phyloP scores from a whole-genome alignment of 2,797 vertebrate genomes.

The Philypnodon macrostomus region DNA sequence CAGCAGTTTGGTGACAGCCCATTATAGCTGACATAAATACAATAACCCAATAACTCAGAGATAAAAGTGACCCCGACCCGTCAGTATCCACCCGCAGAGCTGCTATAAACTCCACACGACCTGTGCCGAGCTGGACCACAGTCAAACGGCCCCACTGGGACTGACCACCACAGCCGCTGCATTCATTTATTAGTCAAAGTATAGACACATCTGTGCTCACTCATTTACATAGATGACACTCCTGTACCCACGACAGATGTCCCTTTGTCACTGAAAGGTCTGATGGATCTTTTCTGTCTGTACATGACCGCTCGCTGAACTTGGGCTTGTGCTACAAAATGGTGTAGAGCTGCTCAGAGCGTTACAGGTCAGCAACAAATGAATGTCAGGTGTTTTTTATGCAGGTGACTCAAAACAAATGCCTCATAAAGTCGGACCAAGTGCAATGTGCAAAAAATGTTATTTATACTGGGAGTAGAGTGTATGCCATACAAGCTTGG shows the following conservation, averaged over 20 bases:
- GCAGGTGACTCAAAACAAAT: slow-evolving; percentile 25
- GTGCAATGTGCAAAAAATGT: neutral
- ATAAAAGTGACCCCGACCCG: slow-evolving; percentile 52
- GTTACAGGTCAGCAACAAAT: slow-evolving; percentile 26
- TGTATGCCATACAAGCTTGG: too few relatives aligned
- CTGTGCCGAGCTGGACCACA: slow-evolving; percentile 22
- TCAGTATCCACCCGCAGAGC: slow-evolving; percentile 35
- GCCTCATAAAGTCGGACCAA: slow-evolving; percentile 9
- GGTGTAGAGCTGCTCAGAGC: slow-evolving; percentile 4
- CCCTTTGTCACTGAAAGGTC: slow-evolving; percentile 37
- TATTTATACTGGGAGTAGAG: neutral
- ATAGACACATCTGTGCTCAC: slow-evolving; percentile 33
- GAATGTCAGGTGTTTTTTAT: neutral
- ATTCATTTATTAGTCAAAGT: slow-evolving; percentile 35
- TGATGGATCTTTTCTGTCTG: slow-evolving; percentile 47
- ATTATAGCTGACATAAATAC: slow-evolving; percentile 55
- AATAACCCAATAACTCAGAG: slow-evolving; percentile 48
- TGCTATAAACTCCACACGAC: slow-evolving; percentile 45
- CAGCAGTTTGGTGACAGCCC: slow-evolving; percentile 41
- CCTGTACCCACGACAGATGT: slow-evolving; percentile 27
- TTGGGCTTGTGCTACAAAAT: slow-evolving; percentile 6
- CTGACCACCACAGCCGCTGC: slow-evolving; percentile 14
- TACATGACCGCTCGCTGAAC: slow-evolving; percentile 49
- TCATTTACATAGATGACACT: slow-evolving; percentile 13
- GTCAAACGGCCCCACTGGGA: slow-evolving; percentile 43